Base-by-base conservation (phyloP, 2,797 vertebrate species). In the Clarias laeviceps region DNA sequence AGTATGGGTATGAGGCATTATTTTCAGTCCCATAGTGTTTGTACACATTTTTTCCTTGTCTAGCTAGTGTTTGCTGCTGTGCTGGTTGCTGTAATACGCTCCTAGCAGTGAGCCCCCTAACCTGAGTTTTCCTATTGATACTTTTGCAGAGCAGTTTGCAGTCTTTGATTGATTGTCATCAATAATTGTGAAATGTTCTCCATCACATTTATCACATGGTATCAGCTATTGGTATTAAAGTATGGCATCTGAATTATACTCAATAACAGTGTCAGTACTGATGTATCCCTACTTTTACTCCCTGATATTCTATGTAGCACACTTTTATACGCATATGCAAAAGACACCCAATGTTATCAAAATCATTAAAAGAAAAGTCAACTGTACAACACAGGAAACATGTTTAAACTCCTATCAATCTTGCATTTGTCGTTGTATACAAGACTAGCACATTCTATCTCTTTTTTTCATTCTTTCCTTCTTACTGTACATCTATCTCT, bases 351-450 rank as follows among this genome's bases (percentile, higher is more conserved):
- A 22, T 72, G 22, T 72, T 24, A 45, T 50, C 22, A 74, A 27
- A 18, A 54, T 54, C 40, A 74, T 74, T 74, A 74, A 74, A 74
- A 54, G 40, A 73, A 14, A 6, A 54, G 72, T 77, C 54, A 77
- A 50, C 37, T 64, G 24, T 80, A 24, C 7, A 80, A 64, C 72
- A 64, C 34, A 22, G 68, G 66, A 78, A 12, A 29, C 54, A 59
- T 68, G 37, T 78, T 86, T 90, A 80, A 85, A 88, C 74, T 80
- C 29, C 5, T 64, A 73, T 84, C 74, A 77, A 86, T 78, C 56
- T 78, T 82, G 79, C 40, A 84, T 86, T 72, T 86, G 70, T 86
- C 80, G 34, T 85, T 65, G 20, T 61, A 57, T 86, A 69, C 68
- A 80, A 69, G 57, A 27, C 56, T 14, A 9, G 14, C 54, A 77